A percentile compares a stretch with the other conserved stretches of the same genome.
These are phyloP conservation scores for Burhinus oedicnemus DNA, from an alignment of 2,113 vertebrate species.

Conservation along the genomic window DNA sequence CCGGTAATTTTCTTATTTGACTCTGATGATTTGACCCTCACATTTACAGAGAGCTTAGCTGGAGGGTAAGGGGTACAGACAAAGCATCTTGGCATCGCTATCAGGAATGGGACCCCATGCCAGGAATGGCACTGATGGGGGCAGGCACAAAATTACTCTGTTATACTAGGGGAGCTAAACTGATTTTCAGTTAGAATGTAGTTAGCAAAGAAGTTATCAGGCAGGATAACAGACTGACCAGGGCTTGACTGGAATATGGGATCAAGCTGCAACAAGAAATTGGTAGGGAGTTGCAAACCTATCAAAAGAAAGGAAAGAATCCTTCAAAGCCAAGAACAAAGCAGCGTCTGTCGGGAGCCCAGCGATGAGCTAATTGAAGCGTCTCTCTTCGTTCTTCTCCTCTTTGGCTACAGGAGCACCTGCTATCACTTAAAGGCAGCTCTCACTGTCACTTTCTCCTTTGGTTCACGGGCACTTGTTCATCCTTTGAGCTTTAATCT, in stretches of 20 bases:
- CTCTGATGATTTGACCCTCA: not conserved
- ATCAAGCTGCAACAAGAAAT: slow-evolving; percentile 8
- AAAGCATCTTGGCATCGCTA: not conserved
- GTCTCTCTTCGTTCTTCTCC: not conserved
- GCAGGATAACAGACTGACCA: not conserved
- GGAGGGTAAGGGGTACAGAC: not conserved
- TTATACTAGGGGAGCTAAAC: not conserved
- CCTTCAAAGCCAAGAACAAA: slow-evolving; percentile 64
- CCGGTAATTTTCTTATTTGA: not conserved
- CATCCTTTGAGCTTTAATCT: slow-evolving; percentile 69
- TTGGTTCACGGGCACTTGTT: slow-evolving; percentile 11
- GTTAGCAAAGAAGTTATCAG: not conserved
- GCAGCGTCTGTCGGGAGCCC: not conserved
- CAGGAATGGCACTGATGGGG: not conserved
- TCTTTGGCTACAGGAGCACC: not conserved
- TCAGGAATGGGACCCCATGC: not conserved
- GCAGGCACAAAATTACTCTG: not conserved
- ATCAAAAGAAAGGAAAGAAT: slow-evolving; percentile 22
- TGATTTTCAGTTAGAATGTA: not conserved
- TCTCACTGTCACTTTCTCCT: slow-evolving; percentile 30
- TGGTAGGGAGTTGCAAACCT: slow-evolving; percentile 29
- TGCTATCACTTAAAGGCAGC: slow-evolving; percentile 60
- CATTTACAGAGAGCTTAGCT: not conserved
- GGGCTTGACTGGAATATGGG: not conserved
- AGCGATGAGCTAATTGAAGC: slow-evolving; percentile 47